Percentiles rank a stretch among this genome's conserved stretches.
Evolutionary conservation across 2,888 invertebrate species (phyloP).

Genomic region (Drosophila borborema): DNA sequence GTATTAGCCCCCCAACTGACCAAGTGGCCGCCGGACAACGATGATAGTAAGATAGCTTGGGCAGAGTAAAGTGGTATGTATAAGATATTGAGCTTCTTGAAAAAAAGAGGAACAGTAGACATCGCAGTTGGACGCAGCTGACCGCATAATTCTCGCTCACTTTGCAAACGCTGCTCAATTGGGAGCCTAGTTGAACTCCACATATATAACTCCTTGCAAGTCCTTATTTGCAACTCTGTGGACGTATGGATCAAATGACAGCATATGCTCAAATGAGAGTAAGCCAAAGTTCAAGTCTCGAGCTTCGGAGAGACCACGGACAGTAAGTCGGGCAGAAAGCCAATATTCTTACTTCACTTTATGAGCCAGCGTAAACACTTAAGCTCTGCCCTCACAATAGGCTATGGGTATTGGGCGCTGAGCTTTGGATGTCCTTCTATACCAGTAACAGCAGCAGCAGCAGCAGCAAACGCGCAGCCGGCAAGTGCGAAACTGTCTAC

Average conservation of each 20-base stretch:
- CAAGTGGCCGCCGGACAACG: slow-evolving; percentile 41
- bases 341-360: background rate
- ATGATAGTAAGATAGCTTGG: slow-evolving; percentile 36
- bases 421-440: slow-evolving; percentile 4
- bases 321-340: background rate
- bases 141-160: background rate
- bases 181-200: too few species aligned
- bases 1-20: slow-evolving; percentile 53
- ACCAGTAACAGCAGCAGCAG: background rate
- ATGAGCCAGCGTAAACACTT: background rate
- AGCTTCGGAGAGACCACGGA: too few species aligned
- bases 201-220: too few species aligned
- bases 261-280: background rate
- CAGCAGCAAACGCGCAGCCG: slow-evolving; percentile 8
- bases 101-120: background rate
- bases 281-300: too few species aligned
- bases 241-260: background rate
- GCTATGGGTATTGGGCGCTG: slow-evolving; percentile 11
- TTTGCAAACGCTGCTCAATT: background rate
- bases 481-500: slow-evolving; percentile 71
- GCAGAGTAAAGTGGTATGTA: slow-evolving; percentile 31
- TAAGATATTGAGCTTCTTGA: slow-evolving; percentile 46
- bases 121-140: background rate
- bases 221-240: background rate
- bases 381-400: slow-evolving; percentile 35